Evolutionary conservation across 2,113 vertebrate genomes (phyloP).

Genomic region (Zosterops borbonicus): DNA sequence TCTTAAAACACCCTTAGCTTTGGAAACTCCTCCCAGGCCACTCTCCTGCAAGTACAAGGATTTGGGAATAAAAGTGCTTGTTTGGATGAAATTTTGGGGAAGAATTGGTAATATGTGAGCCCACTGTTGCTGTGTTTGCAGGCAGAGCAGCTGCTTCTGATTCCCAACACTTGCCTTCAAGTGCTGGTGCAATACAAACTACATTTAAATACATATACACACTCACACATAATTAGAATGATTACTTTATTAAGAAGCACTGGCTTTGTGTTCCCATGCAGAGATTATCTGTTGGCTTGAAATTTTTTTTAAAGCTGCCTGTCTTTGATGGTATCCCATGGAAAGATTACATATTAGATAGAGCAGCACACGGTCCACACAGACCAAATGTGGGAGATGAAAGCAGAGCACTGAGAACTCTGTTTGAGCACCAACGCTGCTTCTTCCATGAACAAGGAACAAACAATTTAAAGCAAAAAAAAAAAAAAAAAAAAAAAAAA

Average conservation of each 20-base stretch:
- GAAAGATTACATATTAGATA: neutral
- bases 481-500: too few species aligned
- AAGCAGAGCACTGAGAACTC: neutral
- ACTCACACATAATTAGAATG: neutral
- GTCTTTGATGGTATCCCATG: neutral
- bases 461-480: neutral
- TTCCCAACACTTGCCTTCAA: neutral
- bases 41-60: neutral
- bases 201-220: neutral
- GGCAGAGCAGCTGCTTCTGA: neutral
- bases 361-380: neutral
- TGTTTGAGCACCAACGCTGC: neutral
- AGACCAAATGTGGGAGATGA: neutral
- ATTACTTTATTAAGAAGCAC: neutral
- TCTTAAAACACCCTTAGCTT: neutral
- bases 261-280: slow-evolving; percentile 13
- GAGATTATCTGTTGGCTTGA: neutral
- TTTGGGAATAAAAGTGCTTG: neutral
- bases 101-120: accelerated
- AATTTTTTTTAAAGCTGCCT: neutral
- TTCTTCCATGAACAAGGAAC: neutral
- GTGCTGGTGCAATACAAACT: neutral
- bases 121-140: neutral
- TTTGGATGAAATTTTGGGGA: neutral
- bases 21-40: neutral